Evolutionary conservation across 1,140 invertebrate species (phyloP), one percentile per base, ranked within the genome.

Genomic region (Hylyphantes graminicola): DNA sequence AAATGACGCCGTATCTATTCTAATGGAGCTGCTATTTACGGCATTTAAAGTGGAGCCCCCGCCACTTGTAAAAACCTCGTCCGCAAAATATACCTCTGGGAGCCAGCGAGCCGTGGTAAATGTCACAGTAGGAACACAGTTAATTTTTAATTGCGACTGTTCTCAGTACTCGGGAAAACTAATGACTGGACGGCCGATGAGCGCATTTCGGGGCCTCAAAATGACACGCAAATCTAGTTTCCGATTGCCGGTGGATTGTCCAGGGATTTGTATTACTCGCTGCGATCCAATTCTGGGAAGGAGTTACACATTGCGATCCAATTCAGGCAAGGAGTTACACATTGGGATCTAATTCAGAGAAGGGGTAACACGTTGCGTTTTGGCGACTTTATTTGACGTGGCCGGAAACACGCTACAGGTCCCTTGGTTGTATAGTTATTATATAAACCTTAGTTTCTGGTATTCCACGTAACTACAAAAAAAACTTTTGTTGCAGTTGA

Each of bases 131-230:
- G 63, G 61, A 78, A 55, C 19, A 67, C 64, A 68, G 77, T 80
- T 80, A 80, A 80, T 80, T 80, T 80, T 80, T 80, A 80, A 80
- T 80, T 80, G 77, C 77, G 51, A 59, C 17, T 57, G 15, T 80
- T 70, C 77, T 70, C 77, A 64, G 48, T 21, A n/a, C 53, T 21
- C 12, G 74, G 75, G 17, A 55, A n/a, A 80, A 80, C 77, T 80
- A 80, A 80, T 80, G 77, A 80, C 77, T 80, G 77, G 77, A 68
- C 77, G 68, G 77, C 77, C 77, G 61, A 80, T 80, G 77, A 80
- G 59, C 65, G 54, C 77, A 78, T 65, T 78, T 61, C 75, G 50
- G 75, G 75, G 54, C 61, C 77, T 68, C 65, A 57, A 80, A 80
- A 70, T 80, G 77, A 80, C 77, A 80, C 77, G 77, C 77, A 80